Conservation (phyloP, 2,113 vertebrate genomes). For the Calyptomena viridis region DNA sequence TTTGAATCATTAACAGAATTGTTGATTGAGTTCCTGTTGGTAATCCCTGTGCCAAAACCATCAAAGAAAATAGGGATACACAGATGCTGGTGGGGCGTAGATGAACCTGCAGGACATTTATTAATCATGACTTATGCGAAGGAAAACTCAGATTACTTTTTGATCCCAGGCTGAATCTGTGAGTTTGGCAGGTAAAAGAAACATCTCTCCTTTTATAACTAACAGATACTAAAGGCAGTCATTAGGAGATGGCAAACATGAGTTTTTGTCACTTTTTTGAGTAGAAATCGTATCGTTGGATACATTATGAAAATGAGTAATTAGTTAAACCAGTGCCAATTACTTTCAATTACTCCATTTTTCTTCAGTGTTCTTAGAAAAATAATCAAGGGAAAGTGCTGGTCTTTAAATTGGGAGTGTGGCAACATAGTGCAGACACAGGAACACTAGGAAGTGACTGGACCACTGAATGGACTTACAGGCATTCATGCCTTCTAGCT, state of each 20-base stretch:
- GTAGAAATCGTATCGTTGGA: conserved; percentile 29
- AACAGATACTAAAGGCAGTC: conserved; percentile 9
- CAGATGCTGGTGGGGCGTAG: conserved; percentile 55
- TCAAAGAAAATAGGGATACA: conserved; percentile 60
- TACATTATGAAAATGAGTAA: not conserved
- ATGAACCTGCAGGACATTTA: conserved; percentile 62
- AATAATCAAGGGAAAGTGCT: not conserved
- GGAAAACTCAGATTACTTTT: conserved; percentile 66
- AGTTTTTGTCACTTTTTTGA: conserved; percentile 33
- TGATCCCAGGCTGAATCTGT: conserved; percentile 61
- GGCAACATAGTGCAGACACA: not conserved
- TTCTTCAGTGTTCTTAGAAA: not conserved
- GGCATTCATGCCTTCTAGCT: not conserved
- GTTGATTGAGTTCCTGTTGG: conserved; percentile 61
- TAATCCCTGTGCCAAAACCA: conserved; percentile 61
- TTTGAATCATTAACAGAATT: conserved; percentile 67
- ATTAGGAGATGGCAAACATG: conserved; percentile 25
- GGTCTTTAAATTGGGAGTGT: not conserved
- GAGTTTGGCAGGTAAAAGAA: conserved; percentile 63
- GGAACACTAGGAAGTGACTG: not conserved
- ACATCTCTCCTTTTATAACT: conserved; percentile 51
- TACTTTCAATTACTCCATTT: not conserved
- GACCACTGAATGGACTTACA: not conserved
- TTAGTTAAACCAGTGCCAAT: not conserved
- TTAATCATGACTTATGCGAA: conserved; percentile 53